Evolutionary conservation across 2,113 vertebrate genomes (phyloP).

Genomic region (Pholis gunnellus): DNA sequence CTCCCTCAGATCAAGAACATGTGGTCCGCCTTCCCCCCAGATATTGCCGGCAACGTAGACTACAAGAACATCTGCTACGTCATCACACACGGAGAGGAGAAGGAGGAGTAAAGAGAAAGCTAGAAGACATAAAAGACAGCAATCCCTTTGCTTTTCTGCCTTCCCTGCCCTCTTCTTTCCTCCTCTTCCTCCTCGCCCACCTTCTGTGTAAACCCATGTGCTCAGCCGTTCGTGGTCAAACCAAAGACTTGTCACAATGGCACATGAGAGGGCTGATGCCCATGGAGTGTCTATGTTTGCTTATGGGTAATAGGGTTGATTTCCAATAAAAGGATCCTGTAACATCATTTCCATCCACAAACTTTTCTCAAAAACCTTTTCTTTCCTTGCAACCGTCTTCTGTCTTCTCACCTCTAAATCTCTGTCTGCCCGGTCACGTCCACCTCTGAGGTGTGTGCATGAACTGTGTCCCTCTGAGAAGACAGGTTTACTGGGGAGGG

Average conservation of each 20-base stretch:
- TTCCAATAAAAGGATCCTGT: slow-evolving; percentile 81
- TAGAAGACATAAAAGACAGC: slow-evolving; percentile 69
- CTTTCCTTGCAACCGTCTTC: slow-evolving; percentile 40
- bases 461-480: slow-evolving; percentile 1
- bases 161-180: slow-evolving; percentile 47
- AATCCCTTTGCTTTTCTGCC: slow-evolving; percentile 78
- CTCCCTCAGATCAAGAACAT: slow-evolving; percentile 88
- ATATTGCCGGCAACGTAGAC: slow-evolving; percentile 91
- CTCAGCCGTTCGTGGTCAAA: slow-evolving; percentile 59
- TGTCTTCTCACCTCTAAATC: slow-evolving; percentile 37
- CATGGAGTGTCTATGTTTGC: slow-evolving; percentile 72
- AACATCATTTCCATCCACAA: slow-evolving; percentile 65
- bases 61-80: slow-evolving; percentile 97
- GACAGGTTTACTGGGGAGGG: not conserved
- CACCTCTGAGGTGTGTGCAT: slow-evolving; percentile 35
- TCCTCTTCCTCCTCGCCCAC: slow-evolving; percentile 53
- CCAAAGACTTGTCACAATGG: slow-evolving; percentile 69
- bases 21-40: slow-evolving; percentile 89
- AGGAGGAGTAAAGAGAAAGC: slow-evolving; percentile 86
- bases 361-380: slow-evolving; percentile 64
- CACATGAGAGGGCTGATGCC: slow-evolving; percentile 40
- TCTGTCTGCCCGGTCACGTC: slow-evolving; percentile 29
- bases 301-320: slow-evolving; percentile 77
- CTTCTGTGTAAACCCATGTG: slow-evolving; percentile 56
- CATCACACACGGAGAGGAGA: slow-evolving; percentile 95